Percentiles rank a stretch among this genome's conserved stretches.
These are phyloP conservation scores for Nematopogon swammerdamellus DNA, from an alignment of 2,888 invertebrate genomes.

Conservation along the genomic window DNA sequence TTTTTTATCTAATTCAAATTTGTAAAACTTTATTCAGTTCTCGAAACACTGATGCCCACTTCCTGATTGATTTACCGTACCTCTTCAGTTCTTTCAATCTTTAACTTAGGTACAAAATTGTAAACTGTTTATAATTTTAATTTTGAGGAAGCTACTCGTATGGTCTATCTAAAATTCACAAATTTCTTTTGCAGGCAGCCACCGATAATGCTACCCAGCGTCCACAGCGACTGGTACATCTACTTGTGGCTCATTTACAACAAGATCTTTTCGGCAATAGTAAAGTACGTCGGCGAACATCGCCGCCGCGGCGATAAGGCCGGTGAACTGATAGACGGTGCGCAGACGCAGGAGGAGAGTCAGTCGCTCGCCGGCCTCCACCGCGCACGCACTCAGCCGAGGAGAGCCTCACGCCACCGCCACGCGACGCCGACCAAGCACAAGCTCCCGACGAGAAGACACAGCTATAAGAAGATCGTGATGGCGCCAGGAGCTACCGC, in stretches of 20 bases:
- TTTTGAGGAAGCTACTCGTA: no score
- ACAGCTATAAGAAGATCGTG: constrained; percentile 42
- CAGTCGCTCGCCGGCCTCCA: constrained; percentile 45
- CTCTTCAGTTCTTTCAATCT: no score
- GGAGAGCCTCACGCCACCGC: constrained; percentile 24
- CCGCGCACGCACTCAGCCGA: constrained; percentile 43
- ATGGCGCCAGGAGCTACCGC: constrained; percentile 59
- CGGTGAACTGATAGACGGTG: constrained; percentile 34
- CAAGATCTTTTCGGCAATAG: constrained; percentile 41
- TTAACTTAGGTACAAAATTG: no score
- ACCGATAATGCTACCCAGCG: constrained; percentile 46
- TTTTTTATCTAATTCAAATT: no score
- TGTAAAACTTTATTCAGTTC: no score
- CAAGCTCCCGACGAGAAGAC: constrained; percentile 41
- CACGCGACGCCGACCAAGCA: constrained; percentile 26
- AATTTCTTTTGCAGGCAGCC: constrained; percentile 37
- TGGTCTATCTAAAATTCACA: no score
- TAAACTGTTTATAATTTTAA: no score
- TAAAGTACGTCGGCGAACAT: constrained; percentile 47
- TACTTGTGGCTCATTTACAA: constrained; percentile 43
- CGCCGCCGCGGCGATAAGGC: constrained; percentile 48
- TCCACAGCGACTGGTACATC: constrained; percentile 38
- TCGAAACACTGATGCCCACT: no score
- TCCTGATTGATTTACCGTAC: no score
- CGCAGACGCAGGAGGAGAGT: constrained; percentile 12